Evolutionary conservation across 2,797 vertebrate species (phyloP).

Genomic region (Intellagama lesueurii): DNA sequence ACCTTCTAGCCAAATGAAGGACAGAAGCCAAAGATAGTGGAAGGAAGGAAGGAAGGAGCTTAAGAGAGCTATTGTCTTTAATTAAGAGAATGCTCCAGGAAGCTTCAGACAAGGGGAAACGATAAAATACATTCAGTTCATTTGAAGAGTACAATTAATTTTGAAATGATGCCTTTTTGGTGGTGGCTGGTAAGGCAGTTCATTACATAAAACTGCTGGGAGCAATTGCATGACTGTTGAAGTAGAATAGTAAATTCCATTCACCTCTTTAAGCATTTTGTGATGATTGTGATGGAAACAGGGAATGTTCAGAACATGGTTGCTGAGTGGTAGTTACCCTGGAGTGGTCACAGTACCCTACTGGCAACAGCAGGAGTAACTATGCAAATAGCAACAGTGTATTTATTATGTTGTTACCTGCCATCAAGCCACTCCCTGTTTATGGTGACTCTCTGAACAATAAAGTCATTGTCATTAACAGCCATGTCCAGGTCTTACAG

Average conservation of each 20-base stretch:
- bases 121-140: constrained; percentile 18
- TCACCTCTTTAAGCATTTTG: background rate
- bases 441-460: too few species aligned
- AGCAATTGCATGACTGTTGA: background rate
- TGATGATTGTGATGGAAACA: background rate
- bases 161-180: constrained; percentile 25
- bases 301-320: background rate
- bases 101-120: constrained; percentile 20
- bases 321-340: background rate
- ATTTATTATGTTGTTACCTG: too few species aligned
- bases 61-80: background rate
- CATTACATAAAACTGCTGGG: constrained; percentile 12
- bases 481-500: too few species aligned
- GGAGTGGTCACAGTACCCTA: background rate
- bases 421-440: too few species aligned
- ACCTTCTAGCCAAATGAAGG: background rate
- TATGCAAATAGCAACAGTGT: background rate
- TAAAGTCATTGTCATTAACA: too few species aligned
- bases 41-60: background rate
- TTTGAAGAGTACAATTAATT: constrained; percentile 37
- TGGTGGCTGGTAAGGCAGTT: constrained; percentile 2
- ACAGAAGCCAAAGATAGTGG: background rate
- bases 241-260: background rate
- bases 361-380: background rate
- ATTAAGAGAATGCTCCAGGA: constrained; percentile 15